Conservation (phyloP, 2,113 vertebrate species). For the Odobenus rosmarus region DNA sequence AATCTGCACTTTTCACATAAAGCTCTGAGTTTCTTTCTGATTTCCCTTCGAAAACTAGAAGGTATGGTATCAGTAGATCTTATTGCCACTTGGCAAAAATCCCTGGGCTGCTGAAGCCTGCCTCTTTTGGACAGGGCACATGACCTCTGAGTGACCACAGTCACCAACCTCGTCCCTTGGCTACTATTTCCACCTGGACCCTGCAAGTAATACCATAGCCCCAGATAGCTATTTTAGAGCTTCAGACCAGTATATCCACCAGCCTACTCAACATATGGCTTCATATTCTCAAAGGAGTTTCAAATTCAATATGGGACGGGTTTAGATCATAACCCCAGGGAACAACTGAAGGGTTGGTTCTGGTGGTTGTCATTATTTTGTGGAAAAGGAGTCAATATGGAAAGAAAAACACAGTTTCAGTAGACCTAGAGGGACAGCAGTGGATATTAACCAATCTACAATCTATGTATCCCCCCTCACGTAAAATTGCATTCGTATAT, state of each 20-base stretch:
- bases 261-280: neutral
- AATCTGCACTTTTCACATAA: neutral
- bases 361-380: neutral
- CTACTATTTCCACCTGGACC: neutral
- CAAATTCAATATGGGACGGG: neutral
- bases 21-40: neutral
- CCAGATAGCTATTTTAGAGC: neutral
- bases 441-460: neutral
- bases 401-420: neutral
- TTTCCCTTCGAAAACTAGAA: neutral
- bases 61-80: neutral
- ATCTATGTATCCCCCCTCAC: neutral
- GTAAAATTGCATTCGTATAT: neutral
- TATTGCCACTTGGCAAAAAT: neutral
- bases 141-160: neutral
- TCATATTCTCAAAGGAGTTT: neutral
- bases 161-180: neutral
- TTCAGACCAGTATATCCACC: neutral
- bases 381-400: neutral
- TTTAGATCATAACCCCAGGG: neutral
- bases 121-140: too few species aligned
- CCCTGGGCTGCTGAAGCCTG: neutral
- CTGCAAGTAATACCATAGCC: rapidly evolving
- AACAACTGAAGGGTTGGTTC: neutral
- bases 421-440: neutral